Evolutionary conservation across 2,113 vertebrate species (phyloP).

Genomic region (Sardina pilchardus): DNA sequence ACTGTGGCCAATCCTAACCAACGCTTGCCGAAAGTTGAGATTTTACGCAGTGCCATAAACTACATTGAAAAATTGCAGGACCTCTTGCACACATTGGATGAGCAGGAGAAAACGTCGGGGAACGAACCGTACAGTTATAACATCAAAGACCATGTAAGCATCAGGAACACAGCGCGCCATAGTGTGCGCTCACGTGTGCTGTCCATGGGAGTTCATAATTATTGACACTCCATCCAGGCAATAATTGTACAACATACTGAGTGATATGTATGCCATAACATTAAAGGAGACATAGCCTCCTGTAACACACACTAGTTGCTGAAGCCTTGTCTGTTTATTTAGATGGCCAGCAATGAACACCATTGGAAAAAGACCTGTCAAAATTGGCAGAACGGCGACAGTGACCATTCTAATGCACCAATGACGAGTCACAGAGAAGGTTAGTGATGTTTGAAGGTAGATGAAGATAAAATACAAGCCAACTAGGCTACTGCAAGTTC

Average conservation of each 20-base stretch:
- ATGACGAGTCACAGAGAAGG: slow-evolving; percentile 80
- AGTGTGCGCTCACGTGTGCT: neutral
- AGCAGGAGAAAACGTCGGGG: slow-evolving; percentile 82
- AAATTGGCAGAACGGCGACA: slow-evolving; percentile 77
- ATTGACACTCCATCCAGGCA: neutral
- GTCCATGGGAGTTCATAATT: neutral
- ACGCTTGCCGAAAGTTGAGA: slow-evolving; percentile 97
- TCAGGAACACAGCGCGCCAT: slow-evolving; percentile 62
- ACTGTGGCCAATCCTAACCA: slow-evolving; percentile 96
- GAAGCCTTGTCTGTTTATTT: slow-evolving; percentile 42
- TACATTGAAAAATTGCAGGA: slow-evolving; percentile 96
- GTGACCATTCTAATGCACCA: slow-evolving; percentile 84
- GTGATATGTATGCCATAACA: neutral
- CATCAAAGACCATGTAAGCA: slow-evolving; percentile 73
- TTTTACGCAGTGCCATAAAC: slow-evolving; percentile 93
- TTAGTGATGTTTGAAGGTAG: slow-evolving; percentile 56
- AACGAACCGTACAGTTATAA: slow-evolving; percentile 72
- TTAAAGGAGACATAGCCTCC: neutral
- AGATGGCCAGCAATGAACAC: slow-evolving; percentile 78
- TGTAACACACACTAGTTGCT: neutral
- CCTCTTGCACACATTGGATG: slow-evolving; percentile 87
- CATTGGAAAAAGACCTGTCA: slow-evolving; percentile 81
- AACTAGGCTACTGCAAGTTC: neutral
- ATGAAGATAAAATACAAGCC: neutral
- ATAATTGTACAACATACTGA: neutral